Conservation (phyloP, 2,113 vertebrate species). For the Pungitius pungitius region DNA sequence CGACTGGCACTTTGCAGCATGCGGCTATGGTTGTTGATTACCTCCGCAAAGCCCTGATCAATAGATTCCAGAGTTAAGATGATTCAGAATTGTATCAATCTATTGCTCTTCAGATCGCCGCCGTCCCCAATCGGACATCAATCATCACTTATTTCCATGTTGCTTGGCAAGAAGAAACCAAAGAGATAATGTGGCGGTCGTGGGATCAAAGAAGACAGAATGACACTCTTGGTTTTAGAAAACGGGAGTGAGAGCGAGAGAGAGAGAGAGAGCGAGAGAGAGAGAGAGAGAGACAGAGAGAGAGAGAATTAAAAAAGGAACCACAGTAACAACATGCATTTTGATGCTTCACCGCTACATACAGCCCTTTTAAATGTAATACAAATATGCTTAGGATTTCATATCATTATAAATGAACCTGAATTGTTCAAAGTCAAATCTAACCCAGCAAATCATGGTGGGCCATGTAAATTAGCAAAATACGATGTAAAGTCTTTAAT, state of each 20-base stretch:
- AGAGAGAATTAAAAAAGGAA: background rate
- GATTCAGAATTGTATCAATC: conserved; percentile 59
- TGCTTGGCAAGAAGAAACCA: conserved; percentile 47
- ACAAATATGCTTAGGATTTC: background rate
- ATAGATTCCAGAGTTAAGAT: conserved; percentile 52
- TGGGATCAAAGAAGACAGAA: conserved; percentile 8
- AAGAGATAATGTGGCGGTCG: conserved; percentile 29
- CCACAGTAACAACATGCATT: background rate
- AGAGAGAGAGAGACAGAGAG: background rate
- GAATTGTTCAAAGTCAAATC: background rate
- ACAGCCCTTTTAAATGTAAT: background rate
- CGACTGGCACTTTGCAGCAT: conserved; percentile 21
- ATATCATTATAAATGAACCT: background rate
- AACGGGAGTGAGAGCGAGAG: background rate
- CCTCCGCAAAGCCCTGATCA: conserved; percentile 54
- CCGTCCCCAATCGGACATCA: conserved; percentile 53
- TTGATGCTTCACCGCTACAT: background rate
- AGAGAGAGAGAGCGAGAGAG: background rate
- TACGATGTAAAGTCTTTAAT: background rate
- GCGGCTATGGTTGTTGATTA: conserved; percentile 53
- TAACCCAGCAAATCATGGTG: background rate
- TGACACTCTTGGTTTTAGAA: conserved; percentile 8
- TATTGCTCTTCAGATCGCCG: conserved; percentile 53
- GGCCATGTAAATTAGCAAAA: background rate
- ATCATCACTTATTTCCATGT: conserved; percentile 61